These are phyloP conservation scores for Ecliptopera silaceata DNA, from an alignment of 2,888 invertebrate species.

Conservation along the genomic window DNA sequence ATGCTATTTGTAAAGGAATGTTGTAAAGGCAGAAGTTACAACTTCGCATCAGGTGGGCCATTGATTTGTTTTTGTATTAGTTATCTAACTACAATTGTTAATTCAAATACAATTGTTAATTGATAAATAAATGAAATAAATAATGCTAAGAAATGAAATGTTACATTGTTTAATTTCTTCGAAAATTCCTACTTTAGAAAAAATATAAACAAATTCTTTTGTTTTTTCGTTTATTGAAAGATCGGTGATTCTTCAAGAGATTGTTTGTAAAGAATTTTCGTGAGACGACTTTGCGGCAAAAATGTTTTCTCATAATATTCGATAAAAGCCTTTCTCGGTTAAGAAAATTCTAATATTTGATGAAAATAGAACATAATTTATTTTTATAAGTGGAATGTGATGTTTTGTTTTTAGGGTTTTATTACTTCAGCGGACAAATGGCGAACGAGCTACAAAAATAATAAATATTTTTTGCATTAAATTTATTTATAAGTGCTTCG, in stretches of 20 bases:
- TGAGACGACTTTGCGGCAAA: slow-evolving; percentile 22
- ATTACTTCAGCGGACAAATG: neutral
- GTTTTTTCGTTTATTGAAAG: slow-evolving; percentile 11
- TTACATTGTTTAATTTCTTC: no score
- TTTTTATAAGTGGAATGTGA: slow-evolving; percentile 20
- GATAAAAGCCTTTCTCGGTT: slow-evolving; percentile 35
- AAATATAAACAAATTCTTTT: slow-evolving; percentile 13
- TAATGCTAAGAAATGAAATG: no score
- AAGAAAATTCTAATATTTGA: slow-evolving; percentile 24
- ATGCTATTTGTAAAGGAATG: no score
- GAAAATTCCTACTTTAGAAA: neutral
- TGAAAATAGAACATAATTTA: slow-evolving; percentile 21
- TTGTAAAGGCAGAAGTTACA: no score
- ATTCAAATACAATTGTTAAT: no score
- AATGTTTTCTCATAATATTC: slow-evolving; percentile 32
- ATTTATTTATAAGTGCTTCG: no score
- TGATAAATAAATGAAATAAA: no score
- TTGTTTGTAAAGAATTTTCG: slow-evolving; percentile 32
- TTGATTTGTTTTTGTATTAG: no score
- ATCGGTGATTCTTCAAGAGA: slow-evolving; percentile 31
- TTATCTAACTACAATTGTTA: no score
- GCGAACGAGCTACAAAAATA: neutral
- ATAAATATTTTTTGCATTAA: no score
- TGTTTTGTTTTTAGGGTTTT: slow-evolving; percentile 11
- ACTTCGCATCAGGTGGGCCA: no score